Evolutionary conservation across 2,888 invertebrate species (phyloP).

Genomic region (Schrankia costaestrigalis): DNA sequence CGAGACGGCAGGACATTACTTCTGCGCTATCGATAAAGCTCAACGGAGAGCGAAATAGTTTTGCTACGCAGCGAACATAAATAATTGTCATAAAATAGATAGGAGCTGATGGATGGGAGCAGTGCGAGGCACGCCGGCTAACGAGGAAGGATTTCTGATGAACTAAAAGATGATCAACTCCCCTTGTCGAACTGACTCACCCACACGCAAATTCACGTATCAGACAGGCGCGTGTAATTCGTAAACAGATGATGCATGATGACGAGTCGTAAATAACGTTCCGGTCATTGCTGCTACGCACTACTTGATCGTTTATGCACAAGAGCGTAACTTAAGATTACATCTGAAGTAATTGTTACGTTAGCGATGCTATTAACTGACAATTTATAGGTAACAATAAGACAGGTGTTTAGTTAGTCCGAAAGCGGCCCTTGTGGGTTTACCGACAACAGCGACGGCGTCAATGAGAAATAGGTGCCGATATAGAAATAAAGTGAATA

Average conservation of each 20-base stretch:
- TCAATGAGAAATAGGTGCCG: constrained; percentile 56
- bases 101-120: constrained; percentile 71
- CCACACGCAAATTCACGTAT: constrained; percentile 36
- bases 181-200: constrained; percentile 18
- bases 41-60: constrained; percentile 79
- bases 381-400: constrained; percentile 51
- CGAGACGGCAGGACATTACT: constrained; percentile 76
- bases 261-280: constrained; percentile 34
- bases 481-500: constrained; percentile 60
- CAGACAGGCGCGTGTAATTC: constrained; percentile 35
- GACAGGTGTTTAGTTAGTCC: constrained; percentile 42
- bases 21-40: constrained; percentile 78
- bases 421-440: constrained; percentile 31
- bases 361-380: constrained; percentile 49
- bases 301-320: constrained; percentile 38
- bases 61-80: constrained; percentile 73
- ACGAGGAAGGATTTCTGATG: constrained; percentile 58
- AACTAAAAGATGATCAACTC: constrained; percentile 32
- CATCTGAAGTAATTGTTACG: constrained; percentile 52
- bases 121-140: constrained; percentile 43
- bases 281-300: constrained; percentile 40
- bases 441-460: constrained; percentile 40
- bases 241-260: constrained; percentile 44
- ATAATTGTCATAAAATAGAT: constrained; percentile 79
- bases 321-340: constrained; percentile 52